phyloP scores from a whole-genome alignment of 53 echinoderm and acorn worm species.

The Actinopyga echinites region DNA sequence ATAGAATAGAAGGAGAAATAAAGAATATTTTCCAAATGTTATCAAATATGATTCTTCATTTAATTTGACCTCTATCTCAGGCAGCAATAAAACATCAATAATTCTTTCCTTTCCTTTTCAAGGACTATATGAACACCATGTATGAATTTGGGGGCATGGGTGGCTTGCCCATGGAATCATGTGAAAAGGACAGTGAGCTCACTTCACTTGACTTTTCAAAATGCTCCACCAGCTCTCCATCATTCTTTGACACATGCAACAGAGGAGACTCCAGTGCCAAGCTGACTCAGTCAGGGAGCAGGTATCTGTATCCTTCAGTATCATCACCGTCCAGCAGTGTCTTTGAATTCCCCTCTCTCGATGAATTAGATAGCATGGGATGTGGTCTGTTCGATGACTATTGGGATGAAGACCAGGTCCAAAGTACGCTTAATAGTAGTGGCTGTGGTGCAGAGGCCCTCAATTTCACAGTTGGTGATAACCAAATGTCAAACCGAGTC shows the following conservation, averaged over 20 bases:
- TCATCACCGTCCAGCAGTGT: conserved; percentile 55
- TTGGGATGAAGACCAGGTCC: conserved; percentile 51
- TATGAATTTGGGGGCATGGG: conserved; percentile 18
- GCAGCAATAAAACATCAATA: background rate
- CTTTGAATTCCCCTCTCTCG: conserved; percentile 75
- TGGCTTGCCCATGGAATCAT: background rate
- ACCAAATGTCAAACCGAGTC: background rate
- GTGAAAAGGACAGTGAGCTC: conserved; percentile 64
- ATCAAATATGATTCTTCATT: too few species aligned
- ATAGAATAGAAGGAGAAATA: too few species aligned
- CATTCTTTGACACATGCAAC: conserved; percentile 52
- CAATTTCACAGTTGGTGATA: conserved; percentile 22
- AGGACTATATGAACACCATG: conserved; percentile 31
- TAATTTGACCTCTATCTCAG: too few species aligned
- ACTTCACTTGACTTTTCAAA: conserved; percentile 60
- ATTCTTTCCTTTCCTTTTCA: background rate
- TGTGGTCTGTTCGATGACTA: conserved; percentile 67
- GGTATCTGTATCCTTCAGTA: conserved; percentile 3
- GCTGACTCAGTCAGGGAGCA: background rate
- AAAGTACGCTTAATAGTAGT: conserved; percentile 24
- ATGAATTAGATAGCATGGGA: conserved; percentile 69
- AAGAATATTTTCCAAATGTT: too few species aligned
- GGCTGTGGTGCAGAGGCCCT: conserved; percentile 33
- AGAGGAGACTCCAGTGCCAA: background rate
- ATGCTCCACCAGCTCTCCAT: conserved; percentile 67